These are phyloP conservation scores for Cephus sareptanus DNA, from an alignment of 2,888 invertebrate genomes.

Conservation along the genomic window DNA sequence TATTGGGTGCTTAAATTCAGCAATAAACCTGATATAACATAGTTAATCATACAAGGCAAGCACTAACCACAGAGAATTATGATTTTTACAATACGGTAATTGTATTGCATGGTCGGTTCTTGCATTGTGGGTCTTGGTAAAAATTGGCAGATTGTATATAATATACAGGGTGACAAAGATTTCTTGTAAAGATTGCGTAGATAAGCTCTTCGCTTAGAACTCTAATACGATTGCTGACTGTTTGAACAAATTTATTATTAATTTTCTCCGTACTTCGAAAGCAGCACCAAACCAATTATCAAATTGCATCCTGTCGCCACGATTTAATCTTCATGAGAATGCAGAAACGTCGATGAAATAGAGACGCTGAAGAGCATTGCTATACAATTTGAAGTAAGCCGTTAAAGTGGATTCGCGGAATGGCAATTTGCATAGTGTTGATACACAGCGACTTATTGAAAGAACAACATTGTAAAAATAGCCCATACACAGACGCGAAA, in stretches of 20 bases:
- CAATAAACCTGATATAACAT: neutral
- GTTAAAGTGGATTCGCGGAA: too few relatives aligned
- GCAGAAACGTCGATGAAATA: slow-evolving; percentile 3
- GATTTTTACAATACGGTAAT: neutral
- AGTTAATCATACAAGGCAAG: neutral
- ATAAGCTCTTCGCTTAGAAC: neutral
- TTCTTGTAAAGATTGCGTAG: neutral
- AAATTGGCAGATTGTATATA: neutral
- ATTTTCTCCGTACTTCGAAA: too few relatives aligned
- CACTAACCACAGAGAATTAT: too few relatives aligned
- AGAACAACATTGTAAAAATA: too few relatives aligned
- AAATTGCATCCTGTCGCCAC: too few relatives aligned
- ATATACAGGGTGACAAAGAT: neutral
- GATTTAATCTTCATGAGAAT: neutral
- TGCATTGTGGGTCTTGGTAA: neutral
- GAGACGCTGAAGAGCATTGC: neutral
- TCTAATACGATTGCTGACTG: too few relatives aligned
- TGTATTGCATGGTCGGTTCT: neutral
- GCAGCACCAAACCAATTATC: too few relatives aligned
- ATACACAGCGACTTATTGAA: too few relatives aligned
- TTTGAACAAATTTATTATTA: too few relatives aligned
- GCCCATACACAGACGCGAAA: too few relatives aligned
- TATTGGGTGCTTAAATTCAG: neutral
- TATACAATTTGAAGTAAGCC: too few relatives aligned
- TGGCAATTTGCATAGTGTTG: too few relatives aligned